Evolutionary conservation across 2,113 vertebrate species (phyloP).

Genomic region (Riparia riparia): DNA sequence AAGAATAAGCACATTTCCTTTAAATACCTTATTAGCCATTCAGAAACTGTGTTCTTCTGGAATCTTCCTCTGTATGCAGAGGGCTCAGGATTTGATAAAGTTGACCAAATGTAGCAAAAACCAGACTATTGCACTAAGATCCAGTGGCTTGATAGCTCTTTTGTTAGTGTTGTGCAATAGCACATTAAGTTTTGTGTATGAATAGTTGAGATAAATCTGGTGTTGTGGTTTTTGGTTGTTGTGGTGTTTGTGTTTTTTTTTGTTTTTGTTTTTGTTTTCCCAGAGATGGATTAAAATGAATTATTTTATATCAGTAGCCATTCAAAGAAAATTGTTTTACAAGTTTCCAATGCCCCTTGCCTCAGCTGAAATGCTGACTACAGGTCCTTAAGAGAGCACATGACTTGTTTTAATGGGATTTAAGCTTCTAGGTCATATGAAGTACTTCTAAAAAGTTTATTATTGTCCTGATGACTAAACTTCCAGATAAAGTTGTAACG

Average conservation of each 20-base stretch:
- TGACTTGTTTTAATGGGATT: neutral
- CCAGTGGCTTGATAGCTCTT: neutral
- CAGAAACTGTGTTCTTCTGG: neutral
- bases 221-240: no score
- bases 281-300: neutral
- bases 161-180: neutral
- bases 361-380: neutral
- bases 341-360: neutral
- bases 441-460: neutral
- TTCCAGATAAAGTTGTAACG: neutral
- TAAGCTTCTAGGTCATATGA: neutral
- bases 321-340: neutral
- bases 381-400: neutral
- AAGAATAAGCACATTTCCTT: neutral
- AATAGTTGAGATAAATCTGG: neutral
- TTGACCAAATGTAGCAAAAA: neutral
- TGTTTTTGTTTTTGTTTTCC: neutral
- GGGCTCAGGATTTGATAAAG: accelerated
- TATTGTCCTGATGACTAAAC: neutral
- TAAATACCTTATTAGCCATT: neutral
- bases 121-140: neutral
- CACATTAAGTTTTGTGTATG: neutral
- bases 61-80: neutral
- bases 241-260: no score
- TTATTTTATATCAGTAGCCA: neutral